Evolutionary conservation across 2,888 invertebrate genomes (phyloP), one percentile per base, ranked within the genome.

Genomic region (Seira musarum): DNA sequence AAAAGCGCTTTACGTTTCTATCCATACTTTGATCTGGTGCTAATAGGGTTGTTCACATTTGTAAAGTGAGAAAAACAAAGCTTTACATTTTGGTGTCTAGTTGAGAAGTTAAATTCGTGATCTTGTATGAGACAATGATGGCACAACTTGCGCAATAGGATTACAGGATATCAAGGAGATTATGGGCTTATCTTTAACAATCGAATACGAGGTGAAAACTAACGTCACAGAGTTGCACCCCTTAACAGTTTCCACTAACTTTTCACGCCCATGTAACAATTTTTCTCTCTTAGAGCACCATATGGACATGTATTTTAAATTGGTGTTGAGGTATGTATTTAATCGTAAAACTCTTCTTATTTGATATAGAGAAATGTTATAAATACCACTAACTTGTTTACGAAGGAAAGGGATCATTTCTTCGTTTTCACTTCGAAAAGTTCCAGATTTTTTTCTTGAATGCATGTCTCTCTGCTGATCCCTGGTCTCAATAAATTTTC

Each of bases 401-500:
- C 30, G 3, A n/a, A n/a, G 30, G 8, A 30, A 30, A 30, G 30
- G 30, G 30, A 30, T 30, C 19, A 61, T 19, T 61, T 61, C 22
- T 61, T 19, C 21, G 2, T 21, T 61, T 61, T 57, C 17, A 19
- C 57, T 57, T 21, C 30, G 30, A 30, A 30, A 30, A 30, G 30
- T 5, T 30, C n/a, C n/a, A n/a, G n/a, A n/a, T 30, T 30, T 30
- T 30, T 30, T 30, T 30, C 30, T 30, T 30, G 3, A 30, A 61
- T 61, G 61, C 61, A 57, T 60, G 30, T 60, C 66, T 30, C 68
- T 72, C 69, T 65, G 73, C 69, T 68, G 78, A 70, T 72, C 68
- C 21, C 76, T 68, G 72, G 65, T 85, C 78, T 82, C 85, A 78
- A 83, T 85, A 83, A 82, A 85, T 85, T 85, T 82, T 85, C 85